These are phyloP conservation scores for Sylvia borin DNA, from an alignment of 2,797 vertebrate genomes.

Conservation along the genomic window DNA sequence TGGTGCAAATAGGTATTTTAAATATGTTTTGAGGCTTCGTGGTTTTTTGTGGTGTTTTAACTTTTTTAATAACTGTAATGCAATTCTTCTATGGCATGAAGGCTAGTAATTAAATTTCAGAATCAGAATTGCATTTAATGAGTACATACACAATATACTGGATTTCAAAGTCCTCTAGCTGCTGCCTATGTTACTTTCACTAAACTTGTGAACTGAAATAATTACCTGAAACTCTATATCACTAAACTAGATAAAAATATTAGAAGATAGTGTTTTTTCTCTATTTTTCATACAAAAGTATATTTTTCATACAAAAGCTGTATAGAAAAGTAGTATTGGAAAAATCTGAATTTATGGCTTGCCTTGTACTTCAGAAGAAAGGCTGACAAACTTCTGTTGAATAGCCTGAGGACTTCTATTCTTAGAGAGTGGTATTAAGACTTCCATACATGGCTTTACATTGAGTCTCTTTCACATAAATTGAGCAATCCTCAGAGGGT, in stretches of 20 bases:
- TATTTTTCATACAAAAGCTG: background rate
- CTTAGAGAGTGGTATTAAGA: background rate
- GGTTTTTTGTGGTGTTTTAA: background rate
- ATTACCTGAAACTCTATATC: background rate
- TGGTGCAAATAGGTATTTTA: background rate
- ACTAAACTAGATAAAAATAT: background rate
- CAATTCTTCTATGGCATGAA: background rate
- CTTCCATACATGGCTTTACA: conserved; percentile 7
- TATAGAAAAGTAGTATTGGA: background rate
- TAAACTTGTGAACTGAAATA: background rate
- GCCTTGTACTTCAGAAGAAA: background rate
- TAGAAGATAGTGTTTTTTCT: background rate
- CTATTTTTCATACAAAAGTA: background rate
- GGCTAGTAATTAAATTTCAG: background rate
- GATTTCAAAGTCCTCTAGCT: background rate
- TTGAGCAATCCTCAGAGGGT: background rate
- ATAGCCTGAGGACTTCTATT: background rate
- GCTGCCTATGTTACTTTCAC: background rate
- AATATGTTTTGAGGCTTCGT: background rate
- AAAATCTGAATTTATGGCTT: background rate
- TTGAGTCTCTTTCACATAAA: background rate
- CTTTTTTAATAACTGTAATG: background rate
- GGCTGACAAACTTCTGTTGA: background rate
- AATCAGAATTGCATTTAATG: background rate
- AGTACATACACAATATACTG: background rate